These are phyloP conservation scores for Sycobia sp. DNA, from an alignment of 1,140 invertebrate species.

Conservation along the genomic window DNA sequence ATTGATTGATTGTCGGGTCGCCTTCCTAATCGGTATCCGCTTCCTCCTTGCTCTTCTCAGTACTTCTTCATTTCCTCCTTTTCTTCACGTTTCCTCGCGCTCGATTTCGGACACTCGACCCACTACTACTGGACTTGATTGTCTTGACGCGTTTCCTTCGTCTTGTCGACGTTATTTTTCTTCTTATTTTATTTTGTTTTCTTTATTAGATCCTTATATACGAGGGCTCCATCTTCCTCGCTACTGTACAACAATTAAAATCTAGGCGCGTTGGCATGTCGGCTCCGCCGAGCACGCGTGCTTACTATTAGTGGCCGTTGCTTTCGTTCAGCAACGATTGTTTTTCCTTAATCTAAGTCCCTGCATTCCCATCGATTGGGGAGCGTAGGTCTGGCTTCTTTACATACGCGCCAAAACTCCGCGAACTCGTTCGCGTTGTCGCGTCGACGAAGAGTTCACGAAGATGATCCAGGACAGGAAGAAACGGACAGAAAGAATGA, in stretches of 20 bases:
- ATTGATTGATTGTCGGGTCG: conserved; percentile 13
- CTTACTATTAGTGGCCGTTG: too few species aligned
- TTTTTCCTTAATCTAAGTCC: too few species aligned
- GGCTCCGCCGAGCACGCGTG: too few species aligned
- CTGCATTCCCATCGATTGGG: too few species aligned
- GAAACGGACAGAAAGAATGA: too few species aligned
- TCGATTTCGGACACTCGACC: conserved; percentile 31
- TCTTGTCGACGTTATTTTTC: conserved; percentile 8
- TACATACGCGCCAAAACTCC: too few species aligned
- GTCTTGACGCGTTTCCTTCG: conserved; percentile 56
- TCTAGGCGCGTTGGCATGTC: background rate
- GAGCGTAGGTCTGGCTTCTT: too few species aligned
- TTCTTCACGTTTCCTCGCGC: background rate
- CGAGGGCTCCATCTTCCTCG: background rate
- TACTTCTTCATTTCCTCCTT: background rate
- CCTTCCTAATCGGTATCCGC: background rate
- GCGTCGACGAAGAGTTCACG: too few species aligned
- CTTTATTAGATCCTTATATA: conserved; percentile 6
- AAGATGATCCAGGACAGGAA: too few species aligned
- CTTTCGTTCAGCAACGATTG: too few species aligned
- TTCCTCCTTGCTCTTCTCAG: background rate
- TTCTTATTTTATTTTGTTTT: too few species aligned
- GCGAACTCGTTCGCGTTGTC: too few species aligned
- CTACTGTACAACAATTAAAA: conserved; percentile 8
- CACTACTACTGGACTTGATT: conserved; percentile 52